Evolutionary conservation across 2,888 invertebrate species (phyloP).

Genomic region (Operophtera brumata): DNA sequence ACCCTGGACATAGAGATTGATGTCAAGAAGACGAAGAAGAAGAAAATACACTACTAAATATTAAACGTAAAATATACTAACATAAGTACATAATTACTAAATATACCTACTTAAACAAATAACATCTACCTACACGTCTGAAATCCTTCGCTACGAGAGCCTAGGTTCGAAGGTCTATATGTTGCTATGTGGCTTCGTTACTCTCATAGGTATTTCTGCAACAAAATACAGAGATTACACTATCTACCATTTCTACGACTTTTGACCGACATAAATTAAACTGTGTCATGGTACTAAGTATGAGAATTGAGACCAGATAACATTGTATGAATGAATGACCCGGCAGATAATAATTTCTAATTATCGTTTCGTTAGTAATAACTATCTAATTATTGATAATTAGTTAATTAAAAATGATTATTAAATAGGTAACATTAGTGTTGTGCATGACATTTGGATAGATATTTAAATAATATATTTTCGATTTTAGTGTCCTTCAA

Average conservation of each 20-base stretch:
- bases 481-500: background rate
- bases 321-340: background rate
- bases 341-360: background rate
- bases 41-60: too few relatives aligned
- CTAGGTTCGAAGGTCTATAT: too few relatives aligned
- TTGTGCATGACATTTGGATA: background rate
- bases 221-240: background rate
- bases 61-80: too few relatives aligned
- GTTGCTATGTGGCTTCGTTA: background rate
- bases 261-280: constrained; percentile 7
- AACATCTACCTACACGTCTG: too few relatives aligned
- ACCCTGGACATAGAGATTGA: too few relatives aligned
- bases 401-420: constrained; percentile 8
- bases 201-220: too few relatives aligned
- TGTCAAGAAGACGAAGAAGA: too few relatives aligned
- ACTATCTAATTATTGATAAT: constrained; percentile 1
- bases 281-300: background rate
- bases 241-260: constrained; percentile 1
- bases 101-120: too few relatives aligned
- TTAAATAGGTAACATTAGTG: background rate
- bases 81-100: too few relatives aligned
- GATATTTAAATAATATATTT: background rate
- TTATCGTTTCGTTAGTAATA: background rate
- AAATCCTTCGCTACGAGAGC: too few relatives aligned
- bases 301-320: background rate